A percentile compares a stretch with the other conserved stretches of the same genome.
These are phyloP conservation scores for Archaeoteleia sp. DNA, from an alignment of 2,888 invertebrate species.

Conservation along the genomic window DNA sequence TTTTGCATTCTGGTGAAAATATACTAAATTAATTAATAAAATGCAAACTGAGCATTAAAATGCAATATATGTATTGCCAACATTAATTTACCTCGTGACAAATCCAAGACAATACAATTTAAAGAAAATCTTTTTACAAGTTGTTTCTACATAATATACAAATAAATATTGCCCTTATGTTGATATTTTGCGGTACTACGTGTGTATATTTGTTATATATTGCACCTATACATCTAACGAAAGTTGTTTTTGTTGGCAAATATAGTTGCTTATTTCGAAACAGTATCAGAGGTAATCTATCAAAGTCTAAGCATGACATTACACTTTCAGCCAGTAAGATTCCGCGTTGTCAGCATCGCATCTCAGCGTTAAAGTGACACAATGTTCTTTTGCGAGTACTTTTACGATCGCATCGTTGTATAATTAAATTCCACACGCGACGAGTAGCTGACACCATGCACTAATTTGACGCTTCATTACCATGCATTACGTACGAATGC, in stretches of 20 bases:
- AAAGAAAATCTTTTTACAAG: too few relatives aligned
- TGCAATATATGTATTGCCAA: too few relatives aligned
- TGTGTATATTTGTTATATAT: not conserved
- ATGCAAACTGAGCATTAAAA: too few relatives aligned
- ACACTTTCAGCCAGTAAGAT: slow-evolving; percentile 26
- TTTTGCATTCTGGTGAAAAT: too few relatives aligned
- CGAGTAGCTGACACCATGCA: slow-evolving; percentile 52
- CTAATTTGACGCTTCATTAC: slow-evolving; percentile 58
- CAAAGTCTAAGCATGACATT: slow-evolving; percentile 28
- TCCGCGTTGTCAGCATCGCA: slow-evolving; percentile 23
- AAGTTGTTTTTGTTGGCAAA: slow-evolving; percentile 12
- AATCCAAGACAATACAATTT: too few relatives aligned
- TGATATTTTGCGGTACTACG: not conserved
- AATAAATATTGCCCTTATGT: too few relatives aligned
- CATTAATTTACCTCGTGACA: too few relatives aligned
- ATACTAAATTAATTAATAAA: too few relatives aligned
- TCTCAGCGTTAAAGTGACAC: slow-evolving; percentile 37
- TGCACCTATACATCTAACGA: too few relatives aligned
- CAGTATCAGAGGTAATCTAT: slow-evolving; percentile 32
- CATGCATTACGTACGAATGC: slow-evolving; percentile 52
- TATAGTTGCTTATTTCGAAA: slow-evolving; percentile 27
- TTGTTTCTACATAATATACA: too few relatives aligned
- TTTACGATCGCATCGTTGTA: slow-evolving; percentile 50
- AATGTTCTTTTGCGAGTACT: slow-evolving; percentile 48
- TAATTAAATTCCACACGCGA: slow-evolving; percentile 58